Conservation (phyloP, 1,140 invertebrate genomes). For the Lineus longissimus region DNA sequence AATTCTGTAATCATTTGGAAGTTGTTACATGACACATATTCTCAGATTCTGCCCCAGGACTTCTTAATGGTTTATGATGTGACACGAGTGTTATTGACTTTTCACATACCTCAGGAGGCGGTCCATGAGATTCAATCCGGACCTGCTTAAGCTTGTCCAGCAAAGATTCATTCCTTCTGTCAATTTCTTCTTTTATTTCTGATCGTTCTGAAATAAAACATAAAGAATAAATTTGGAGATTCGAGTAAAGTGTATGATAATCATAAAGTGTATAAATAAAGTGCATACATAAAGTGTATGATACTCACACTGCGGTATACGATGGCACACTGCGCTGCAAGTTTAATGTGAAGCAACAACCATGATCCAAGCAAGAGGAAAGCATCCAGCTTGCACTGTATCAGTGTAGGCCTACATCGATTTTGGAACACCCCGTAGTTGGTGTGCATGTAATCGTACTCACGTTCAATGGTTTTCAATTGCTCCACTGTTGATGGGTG, state of each 20-base stretch:
- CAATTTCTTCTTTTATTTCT: constrained; percentile 3
- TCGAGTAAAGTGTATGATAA: background rate
- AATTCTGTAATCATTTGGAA: too few relatives aligned
- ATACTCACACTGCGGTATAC: background rate
- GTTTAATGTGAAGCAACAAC: too few relatives aligned
- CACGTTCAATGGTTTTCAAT: background rate
- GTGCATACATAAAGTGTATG: background rate
- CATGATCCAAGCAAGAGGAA: too few relatives aligned
- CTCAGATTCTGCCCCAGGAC: too few relatives aligned
- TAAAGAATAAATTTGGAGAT: background rate
- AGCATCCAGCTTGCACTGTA: too few relatives aligned
- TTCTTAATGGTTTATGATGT: too few relatives aligned
- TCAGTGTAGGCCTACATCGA: too few relatives aligned
- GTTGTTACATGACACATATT: too few relatives aligned
- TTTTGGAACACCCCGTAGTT: background rate
- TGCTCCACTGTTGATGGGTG: background rate
- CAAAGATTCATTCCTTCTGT: background rate
- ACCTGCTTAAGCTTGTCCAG: background rate
- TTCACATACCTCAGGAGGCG: background rate
- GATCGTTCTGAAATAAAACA: background rate
- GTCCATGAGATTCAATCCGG: constrained; percentile 2
- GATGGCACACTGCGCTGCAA: background rate
- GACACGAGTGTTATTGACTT: too few relatives aligned
- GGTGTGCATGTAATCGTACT: background rate
- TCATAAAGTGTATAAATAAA: background rate